phyloP scores from a whole-genome alignment of 1,140 invertebrate genomes.

The Piezodorus guildinii region DNA sequence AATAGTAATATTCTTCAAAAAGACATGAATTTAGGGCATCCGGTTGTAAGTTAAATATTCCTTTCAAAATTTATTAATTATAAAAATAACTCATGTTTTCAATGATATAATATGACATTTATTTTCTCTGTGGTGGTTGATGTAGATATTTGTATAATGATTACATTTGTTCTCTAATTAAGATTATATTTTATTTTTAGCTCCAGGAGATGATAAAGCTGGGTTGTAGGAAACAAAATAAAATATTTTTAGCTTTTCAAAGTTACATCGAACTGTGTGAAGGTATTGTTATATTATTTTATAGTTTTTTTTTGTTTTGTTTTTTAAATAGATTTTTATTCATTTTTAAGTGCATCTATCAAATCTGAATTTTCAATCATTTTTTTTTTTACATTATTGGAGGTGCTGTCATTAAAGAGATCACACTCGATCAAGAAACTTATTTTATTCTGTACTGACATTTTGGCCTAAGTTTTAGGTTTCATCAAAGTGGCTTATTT shows the following conservation, averaged over 20 bases:
- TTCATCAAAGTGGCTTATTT: too few relatives aligned
- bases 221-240: constrained; percentile 35
- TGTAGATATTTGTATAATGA: neutral
- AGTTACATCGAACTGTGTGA: constrained; percentile 29
- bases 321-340: neutral
- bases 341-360: too few relatives aligned
- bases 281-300: constrained; percentile 21
- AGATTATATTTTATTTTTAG: constrained; percentile 33
- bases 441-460: too few relatives aligned
- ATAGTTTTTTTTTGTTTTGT: neutral
- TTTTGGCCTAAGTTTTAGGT: too few relatives aligned
- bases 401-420: too few relatives aligned
- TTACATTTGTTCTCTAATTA: constrained; percentile 16
- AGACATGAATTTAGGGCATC: constrained; percentile 10
- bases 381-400: too few relatives aligned
- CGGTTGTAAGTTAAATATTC: neutral
- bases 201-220: constrained; percentile 35
- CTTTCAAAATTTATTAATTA: neutral
- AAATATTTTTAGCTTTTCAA: constrained; percentile 32
- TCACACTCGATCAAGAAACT: too few relatives aligned
- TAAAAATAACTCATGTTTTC: neutral
- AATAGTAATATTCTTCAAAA: too few relatives aligned
- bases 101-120: too few relatives aligned
- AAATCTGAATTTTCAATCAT: too few relatives aligned
- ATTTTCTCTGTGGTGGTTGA: too few relatives aligned